Conservation (phyloP, 2,797 vertebrate species). For the Eleutherodactylus coqui region DNA sequence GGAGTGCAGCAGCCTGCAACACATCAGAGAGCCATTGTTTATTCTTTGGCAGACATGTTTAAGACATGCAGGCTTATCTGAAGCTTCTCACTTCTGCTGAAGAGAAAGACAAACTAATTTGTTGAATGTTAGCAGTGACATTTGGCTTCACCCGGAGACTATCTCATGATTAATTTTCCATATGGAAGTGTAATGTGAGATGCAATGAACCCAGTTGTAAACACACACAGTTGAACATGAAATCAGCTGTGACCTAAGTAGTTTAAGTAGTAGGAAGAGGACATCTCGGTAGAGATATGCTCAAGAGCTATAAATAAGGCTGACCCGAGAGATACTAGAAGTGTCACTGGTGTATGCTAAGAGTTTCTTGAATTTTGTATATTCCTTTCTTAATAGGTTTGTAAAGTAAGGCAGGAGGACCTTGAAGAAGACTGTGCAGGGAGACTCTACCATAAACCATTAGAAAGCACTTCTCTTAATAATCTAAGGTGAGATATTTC, state of each 20-base stretch:
- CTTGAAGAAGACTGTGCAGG: constrained; percentile 17
- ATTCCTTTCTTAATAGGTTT: constrained; percentile 57
- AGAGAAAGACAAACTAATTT: constrained; percentile 51
- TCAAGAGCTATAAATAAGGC: constrained; percentile 48
- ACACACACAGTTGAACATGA: constrained; percentile 57
- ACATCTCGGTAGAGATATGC: constrained; percentile 55
- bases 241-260: constrained; percentile 28
- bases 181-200: background rate
- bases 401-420: constrained; percentile 40
- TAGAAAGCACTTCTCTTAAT: constrained; percentile 40
- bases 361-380: constrained; percentile 58
- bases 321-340: constrained; percentile 39
- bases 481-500: constrained; percentile 13
- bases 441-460: constrained; percentile 55
- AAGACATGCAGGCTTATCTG: constrained; percentile 63
- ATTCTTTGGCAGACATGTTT: constrained; percentile 50
- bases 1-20: constrained; percentile 37
- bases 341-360: constrained; percentile 53
- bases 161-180: constrained; percentile 40
- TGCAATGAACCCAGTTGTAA: constrained; percentile 57
- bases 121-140: constrained; percentile 54
- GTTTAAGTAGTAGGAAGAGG: background rate
- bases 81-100: constrained; percentile 59
- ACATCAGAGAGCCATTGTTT: constrained; percentile 61
- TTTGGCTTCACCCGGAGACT: constrained; percentile 59